phyloP scores from a whole-genome alignment of 2,888 invertebrate species.

The Alsophila aescularia region DNA sequence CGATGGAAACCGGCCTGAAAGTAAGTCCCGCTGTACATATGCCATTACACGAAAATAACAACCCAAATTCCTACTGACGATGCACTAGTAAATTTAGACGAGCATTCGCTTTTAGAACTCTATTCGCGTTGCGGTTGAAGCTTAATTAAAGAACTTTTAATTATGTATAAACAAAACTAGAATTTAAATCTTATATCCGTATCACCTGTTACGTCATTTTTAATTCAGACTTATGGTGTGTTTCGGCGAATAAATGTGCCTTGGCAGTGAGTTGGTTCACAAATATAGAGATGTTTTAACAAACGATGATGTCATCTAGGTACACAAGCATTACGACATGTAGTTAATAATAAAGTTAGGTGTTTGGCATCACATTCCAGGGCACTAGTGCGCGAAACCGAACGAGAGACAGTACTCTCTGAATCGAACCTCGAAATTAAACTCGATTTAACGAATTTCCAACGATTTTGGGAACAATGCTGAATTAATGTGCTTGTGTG shows the following conservation, averaged over 20 bases:
- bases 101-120: slow-evolving; percentile 35
- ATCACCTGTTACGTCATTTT: slow-evolving; percentile 31
- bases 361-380: slow-evolving; percentile 68
- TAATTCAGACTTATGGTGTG: slow-evolving; percentile 35
- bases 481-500: slow-evolving; percentile 7
- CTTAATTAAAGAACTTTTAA: neutral
- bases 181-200: slow-evolving; percentile 43
- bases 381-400: slow-evolving; percentile 60
- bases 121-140: neutral
- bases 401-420: slow-evolving; percentile 41
- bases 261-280: slow-evolving; percentile 57
- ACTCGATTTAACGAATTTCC: slow-evolving; percentile 37
- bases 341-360: slow-evolving; percentile 71
- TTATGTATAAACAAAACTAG: slow-evolving; percentile 70
- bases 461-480: slow-evolving; percentile 8
- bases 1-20: slow-evolving; percentile 89
- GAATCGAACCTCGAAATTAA: slow-evolving; percentile 38
- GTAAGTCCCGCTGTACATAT: slow-evolving; percentile 79
- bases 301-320: slow-evolving; percentile 68
- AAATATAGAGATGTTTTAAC: slow-evolving; percentile 54
- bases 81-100: slow-evolving; percentile 13
- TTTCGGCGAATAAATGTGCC: slow-evolving; percentile 43
- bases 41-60: slow-evolving; percentile 13
- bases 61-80: slow-evolving; percentile 20
- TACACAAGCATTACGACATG: slow-evolving; percentile 63